Percentiles rank a stretch among this genome's conserved stretches.
Conservation (phyloP, 2,888 invertebrate genomes). For the Thumatha senex region DNA sequence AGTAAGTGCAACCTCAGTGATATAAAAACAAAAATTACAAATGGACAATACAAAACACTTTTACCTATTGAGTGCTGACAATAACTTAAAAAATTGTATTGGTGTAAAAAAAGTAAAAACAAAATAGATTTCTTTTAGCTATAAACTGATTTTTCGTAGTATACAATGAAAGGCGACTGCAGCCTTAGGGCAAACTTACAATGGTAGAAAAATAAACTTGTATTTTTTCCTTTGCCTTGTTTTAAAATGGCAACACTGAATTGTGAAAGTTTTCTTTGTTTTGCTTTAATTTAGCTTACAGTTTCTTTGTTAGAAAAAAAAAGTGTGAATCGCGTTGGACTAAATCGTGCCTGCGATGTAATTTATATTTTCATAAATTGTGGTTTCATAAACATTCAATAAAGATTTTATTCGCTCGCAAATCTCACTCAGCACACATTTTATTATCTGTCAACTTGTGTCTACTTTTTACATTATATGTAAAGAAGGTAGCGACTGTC, state of each 20-base stretch:
- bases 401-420: too few relatives aligned
- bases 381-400: too few relatives aligned
- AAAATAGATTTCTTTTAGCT: conserved; percentile 5
- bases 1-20: too few relatives aligned
- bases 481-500: too few relatives aligned
- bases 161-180: conserved; percentile 40
- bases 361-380: too few relatives aligned
- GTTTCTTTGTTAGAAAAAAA: conserved; percentile 18
- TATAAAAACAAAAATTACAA: too few relatives aligned
- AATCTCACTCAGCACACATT: too few relatives aligned
- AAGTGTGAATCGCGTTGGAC: neutral
- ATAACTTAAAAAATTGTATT: neutral
- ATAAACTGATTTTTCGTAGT: conserved; percentile 25
- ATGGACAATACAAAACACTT: too few relatives aligned
- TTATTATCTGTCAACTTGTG: too few relatives aligned
- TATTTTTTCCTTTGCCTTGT: conserved; percentile 38
- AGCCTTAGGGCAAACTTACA: conserved; percentile 26
- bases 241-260: conserved; percentile 30
- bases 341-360: neutral
- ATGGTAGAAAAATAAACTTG: conserved; percentile 34
- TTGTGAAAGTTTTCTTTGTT: conserved; percentile 27
- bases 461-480: too few relatives aligned
- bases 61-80: too few relatives aligned
- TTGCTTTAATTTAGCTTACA: conserved; percentile 26
- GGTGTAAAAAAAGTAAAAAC: too few relatives aligned